phyloP scores from a whole-genome alignment of 2,888 invertebrate species.

The Chrysolina oricalcia region DNA sequence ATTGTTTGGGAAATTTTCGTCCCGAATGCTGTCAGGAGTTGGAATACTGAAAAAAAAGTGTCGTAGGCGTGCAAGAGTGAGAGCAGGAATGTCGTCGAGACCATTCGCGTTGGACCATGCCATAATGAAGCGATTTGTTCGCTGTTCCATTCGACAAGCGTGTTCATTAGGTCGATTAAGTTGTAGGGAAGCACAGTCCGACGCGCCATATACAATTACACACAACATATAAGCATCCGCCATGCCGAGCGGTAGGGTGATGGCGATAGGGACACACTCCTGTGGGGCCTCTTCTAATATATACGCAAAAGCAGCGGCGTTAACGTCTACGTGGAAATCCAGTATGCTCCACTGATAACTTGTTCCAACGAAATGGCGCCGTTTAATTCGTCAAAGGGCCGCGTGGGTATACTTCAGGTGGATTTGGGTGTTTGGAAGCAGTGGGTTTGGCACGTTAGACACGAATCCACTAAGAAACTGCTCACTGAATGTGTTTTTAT shows the following conservation, averaged over 20 bases:
- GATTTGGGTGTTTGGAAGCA: not conserved
- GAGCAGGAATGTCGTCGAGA: slow-evolving; percentile 55
- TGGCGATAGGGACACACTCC: slow-evolving; percentile 41
- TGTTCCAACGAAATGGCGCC: not conserved
- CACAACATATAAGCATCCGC: slow-evolving; percentile 60
- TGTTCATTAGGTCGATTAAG: slow-evolving; percentile 66
- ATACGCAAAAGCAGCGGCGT: slow-evolving; percentile 3
- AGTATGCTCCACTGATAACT: not conserved
- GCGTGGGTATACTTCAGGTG: not conserved
- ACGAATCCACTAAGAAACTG: not conserved
- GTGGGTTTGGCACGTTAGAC: not conserved
- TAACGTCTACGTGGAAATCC: not conserved
- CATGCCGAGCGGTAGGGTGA: slow-evolving; percentile 47
- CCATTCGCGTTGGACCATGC: slow-evolving; percentile 62
- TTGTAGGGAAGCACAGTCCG: slow-evolving; percentile 60
- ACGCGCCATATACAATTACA: slow-evolving; percentile 63
- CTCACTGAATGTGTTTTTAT: not conserved
- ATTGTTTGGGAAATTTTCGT: not conserved
- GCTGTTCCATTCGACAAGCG: slow-evolving; percentile 64
- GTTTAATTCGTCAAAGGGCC: not conserved
- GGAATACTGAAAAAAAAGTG: not conserved
- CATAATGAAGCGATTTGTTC: slow-evolving; percentile 66
- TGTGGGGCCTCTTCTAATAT: slow-evolving; percentile 37
- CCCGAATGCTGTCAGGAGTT: not conserved
- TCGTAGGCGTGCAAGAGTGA: not conserved